Conservation (phyloP, 2,888 invertebrate species). For the Autographa pulchrina region DNA sequence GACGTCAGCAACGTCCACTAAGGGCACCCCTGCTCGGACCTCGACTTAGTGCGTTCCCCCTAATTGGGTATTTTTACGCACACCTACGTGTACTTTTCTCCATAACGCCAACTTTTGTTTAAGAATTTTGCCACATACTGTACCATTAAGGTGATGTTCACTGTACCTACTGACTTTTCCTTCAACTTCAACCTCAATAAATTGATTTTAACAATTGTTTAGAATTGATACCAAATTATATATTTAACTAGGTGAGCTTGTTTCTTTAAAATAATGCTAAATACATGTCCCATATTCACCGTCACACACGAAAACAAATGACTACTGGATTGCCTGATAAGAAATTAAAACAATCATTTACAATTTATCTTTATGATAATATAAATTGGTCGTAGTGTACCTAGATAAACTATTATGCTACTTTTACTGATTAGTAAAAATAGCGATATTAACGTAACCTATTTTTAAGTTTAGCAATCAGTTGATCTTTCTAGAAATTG, state of each 20-base stretch:
- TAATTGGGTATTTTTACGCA: no score
- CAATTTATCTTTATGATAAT: slow-evolving; percentile 41
- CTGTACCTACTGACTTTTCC: no score
- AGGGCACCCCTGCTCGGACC: no score
- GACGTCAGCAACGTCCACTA: no score
- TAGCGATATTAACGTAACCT: background rate
- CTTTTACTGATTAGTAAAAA: slow-evolving; percentile 9
- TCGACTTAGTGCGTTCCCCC: no score
- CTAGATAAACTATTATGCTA: slow-evolving; percentile 24
- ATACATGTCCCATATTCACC: slow-evolving; percentile 19
- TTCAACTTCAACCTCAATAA: no score
- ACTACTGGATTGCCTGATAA: slow-evolving; percentile 36
- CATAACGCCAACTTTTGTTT: no score
- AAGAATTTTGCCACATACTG: no score
- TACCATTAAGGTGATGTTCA: no score
- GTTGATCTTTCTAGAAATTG: background rate
- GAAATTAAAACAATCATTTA: slow-evolving; percentile 32
- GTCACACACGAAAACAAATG: slow-evolving; percentile 27
- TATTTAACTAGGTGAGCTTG: background rate
- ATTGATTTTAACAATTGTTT: no score
- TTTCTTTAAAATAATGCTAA: slow-evolving; percentile 27
- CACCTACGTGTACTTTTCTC: no score
- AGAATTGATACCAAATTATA: no score
- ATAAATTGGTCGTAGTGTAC: background rate
- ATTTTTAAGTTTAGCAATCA: background rate